Base-by-base conservation (phyloP, 2,797 vertebrate species). In the Moxostoma hubbsi region DNA sequence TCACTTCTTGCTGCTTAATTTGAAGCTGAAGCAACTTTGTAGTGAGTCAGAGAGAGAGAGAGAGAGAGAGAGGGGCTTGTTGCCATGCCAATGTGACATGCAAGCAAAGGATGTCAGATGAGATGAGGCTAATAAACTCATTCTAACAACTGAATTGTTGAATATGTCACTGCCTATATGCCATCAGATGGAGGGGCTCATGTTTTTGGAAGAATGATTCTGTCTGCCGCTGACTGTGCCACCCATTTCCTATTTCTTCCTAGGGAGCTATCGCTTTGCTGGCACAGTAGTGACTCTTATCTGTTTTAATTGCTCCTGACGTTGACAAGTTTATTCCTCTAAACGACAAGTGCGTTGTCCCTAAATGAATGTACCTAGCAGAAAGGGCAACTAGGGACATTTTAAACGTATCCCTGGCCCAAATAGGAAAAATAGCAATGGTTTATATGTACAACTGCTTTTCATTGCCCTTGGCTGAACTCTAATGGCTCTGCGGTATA, bases 11-110 rank as follows among this genome's bases (percentile, higher is more conserved):
- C 80, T 87, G 79, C 83, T 85, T 83, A 86, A 86, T 89, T 91
- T 90, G 81, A 89, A 93, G 86, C 84, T 63, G 80, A 83, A 74
- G 85, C 86, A 90, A 92, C 91, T 93, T 92, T 88, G 74, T 73
- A 58, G 72, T 79, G 81, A 83, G 75, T 83, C 75, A 81, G 36
- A n/a, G 36, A 15, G 65, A 69, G 58, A 62, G 73, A 50, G 65
- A 54, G 67, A 90, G 85, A 86, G 88, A 92, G 86, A 90, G 90
- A 90, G 86, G 86, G 84, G 84, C 87, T 88, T 92, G 93, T 95
- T 94, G 89, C 93, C 91, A 92, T 94, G 91, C 92, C 80, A 81
- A 93, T 90, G 78, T 91, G 88, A 92, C 88, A 93, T 76, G 81
- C 89, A 91, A 90, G 90, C 89, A 90, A 87, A 90, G 85, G 89